Conservation (phyloP, 2,113 vertebrate species). For the Albula goreensis region DNA sequence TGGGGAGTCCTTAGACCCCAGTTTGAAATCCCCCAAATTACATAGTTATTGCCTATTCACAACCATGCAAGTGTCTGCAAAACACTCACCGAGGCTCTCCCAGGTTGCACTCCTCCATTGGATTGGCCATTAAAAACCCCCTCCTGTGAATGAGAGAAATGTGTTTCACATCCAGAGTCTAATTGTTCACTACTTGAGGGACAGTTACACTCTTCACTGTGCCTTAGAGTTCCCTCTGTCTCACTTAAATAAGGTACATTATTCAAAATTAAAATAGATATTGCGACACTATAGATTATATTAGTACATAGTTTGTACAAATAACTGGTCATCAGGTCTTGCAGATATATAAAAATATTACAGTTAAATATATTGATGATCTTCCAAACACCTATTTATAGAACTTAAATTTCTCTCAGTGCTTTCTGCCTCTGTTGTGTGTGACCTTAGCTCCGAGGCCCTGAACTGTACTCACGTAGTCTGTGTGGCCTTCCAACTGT, state of each 20-base stretch:
- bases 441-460: not conserved
- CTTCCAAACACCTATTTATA: too few relatives aligned
- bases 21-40: not conserved
- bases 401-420: too few relatives aligned
- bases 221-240: too few relatives aligned
- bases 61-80: not conserved
- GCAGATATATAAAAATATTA: too few relatives aligned
- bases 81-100: constrained; percentile 32
- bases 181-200: not conserved
- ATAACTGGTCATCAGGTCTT: too few relatives aligned
- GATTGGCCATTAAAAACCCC: constrained; percentile 37
- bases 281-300: too few relatives aligned
- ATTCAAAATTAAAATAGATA: too few relatives aligned
- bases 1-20: not conserved
- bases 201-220: too few relatives aligned
- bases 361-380: too few relatives aligned
- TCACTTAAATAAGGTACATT: too few relatives aligned
- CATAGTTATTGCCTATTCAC: not conserved
- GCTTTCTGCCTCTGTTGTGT: not conserved
- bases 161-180: not conserved
- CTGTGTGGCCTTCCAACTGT: constrained; percentile 39
- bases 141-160: constrained; percentile 43
- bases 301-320: too few relatives aligned
- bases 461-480: constrained; percentile 56
- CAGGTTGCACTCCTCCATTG: constrained; percentile 39